phyloP scores from a whole-genome alignment of 2,888 invertebrate species.

The Gryllus longicercus region DNA sequence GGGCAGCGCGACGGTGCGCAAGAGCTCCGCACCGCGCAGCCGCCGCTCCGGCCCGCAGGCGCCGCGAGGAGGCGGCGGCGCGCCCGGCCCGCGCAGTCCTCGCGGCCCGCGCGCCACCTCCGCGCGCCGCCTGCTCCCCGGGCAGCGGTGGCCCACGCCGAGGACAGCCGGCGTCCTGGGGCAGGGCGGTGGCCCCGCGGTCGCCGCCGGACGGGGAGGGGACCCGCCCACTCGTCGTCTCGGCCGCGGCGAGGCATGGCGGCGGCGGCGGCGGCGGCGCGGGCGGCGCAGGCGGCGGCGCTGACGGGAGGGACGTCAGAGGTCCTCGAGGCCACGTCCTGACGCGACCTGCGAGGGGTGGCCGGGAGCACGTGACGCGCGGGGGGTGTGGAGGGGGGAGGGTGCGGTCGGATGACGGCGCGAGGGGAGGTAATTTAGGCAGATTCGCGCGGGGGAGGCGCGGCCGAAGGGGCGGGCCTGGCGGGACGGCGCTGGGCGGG shows the following conservation, averaged over 20 bases:
- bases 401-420: neutral
- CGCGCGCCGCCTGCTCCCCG: neutral
- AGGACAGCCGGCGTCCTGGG: slow-evolving; percentile 10
- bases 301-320: neutral
- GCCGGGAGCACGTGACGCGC: rapidly evolving
- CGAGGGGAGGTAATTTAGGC: too few relatives aligned
- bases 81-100: neutral
- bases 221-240: neutral
- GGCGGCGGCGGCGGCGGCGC: too few relatives aligned
- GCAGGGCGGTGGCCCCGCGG: neutral
- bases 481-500: neutral
- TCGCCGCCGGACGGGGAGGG: neutral
- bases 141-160: neutral
- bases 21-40: neutral
- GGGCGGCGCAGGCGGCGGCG: too few relatives aligned
- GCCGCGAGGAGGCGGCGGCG: neutral
- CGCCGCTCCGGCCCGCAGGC: neutral
- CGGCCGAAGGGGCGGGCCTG: neutral
- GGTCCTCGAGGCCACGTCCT: neutral
- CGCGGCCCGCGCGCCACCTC: neutral
- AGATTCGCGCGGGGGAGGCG: neutral
- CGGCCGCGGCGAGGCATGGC: too few relatives aligned
- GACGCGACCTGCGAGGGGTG: neutral
- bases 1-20: neutral
- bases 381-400: neutral